phyloP scores from a whole-genome alignment of 2,797 vertebrate genomes.

The Hypotaenidia okinawae region DNA sequence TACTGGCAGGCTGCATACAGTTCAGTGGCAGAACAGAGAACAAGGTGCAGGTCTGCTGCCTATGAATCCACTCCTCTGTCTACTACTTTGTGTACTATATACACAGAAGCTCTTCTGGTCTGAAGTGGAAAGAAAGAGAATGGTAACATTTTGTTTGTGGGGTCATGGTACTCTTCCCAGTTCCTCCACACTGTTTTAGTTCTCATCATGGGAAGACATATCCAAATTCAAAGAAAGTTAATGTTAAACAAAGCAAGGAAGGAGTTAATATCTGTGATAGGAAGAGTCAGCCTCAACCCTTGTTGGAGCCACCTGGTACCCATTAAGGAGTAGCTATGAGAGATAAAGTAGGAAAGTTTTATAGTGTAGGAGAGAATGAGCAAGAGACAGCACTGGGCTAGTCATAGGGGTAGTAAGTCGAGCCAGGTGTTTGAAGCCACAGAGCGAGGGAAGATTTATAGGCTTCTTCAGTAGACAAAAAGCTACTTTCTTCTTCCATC shows the following conservation, averaged over 20 bases:
- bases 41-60: neutral
- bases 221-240: neutral
- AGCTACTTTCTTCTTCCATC: neutral
- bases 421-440: constrained; percentile 39
- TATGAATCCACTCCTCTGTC: neutral
- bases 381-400: neutral
- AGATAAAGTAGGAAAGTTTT: constrained; percentile 50
- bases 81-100: too few relatives aligned
- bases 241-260: neutral
- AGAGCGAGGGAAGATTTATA: constrained; percentile 20
- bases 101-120: neutral
- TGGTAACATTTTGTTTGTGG: neutral
- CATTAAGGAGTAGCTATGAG: constrained; percentile 33
- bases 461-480: neutral
- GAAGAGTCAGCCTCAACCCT: neutral
- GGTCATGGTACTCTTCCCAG: neutral
- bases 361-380: neutral
- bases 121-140: neutral
- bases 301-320: constrained; percentile 5
- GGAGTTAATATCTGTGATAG: constrained; percentile 33
- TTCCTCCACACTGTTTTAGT: neutral
- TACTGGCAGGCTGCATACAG: neutral
- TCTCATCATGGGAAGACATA: neutral
- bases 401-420: neutral
- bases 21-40: neutral